Conservation (phyloP, 2,797 vertebrate species). For the Acanthopagrus latus region DNA sequence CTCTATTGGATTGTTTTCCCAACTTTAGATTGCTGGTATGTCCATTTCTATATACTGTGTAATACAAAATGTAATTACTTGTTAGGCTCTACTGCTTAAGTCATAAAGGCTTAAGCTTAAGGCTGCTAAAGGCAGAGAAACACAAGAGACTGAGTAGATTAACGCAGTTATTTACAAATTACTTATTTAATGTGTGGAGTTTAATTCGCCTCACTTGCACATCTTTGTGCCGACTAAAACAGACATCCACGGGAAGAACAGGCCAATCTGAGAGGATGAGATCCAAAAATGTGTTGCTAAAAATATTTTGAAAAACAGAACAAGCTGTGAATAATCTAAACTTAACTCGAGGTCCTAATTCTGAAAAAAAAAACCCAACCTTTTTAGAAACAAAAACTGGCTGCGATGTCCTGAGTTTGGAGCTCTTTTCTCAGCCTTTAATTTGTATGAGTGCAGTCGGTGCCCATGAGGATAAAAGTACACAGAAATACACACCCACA, state of each 20-base stretch:
- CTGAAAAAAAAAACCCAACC: not conserved
- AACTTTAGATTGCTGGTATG: not conserved
- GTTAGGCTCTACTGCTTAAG: not conserved
- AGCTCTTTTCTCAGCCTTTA: slow-evolving; percentile 40
- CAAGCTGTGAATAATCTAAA: not conserved
- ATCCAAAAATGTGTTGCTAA: not conserved
- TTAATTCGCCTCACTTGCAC: not conserved
- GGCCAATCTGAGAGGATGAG: not conserved
- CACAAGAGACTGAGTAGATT: not conserved
- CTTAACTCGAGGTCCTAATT: not conserved
- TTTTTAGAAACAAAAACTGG: slow-evolving; percentile 12
- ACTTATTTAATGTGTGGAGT: not conserved
- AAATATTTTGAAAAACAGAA: not conserved
- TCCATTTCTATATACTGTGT: not conserved
- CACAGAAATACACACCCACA: slow-evolving; percentile 44
- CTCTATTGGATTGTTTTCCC: not conserved
- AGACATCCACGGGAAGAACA: not conserved
- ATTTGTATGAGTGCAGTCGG: slow-evolving; percentile 53
- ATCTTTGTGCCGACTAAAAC: slow-evolving; percentile 1
- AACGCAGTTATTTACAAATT: not conserved
- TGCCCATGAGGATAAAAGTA: slow-evolving; percentile 39
- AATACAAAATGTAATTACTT: not conserved
- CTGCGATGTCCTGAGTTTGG: slow-evolving; percentile 14
- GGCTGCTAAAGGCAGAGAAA: not conserved
- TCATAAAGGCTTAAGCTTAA: not conserved